These are phyloP conservation scores for Physella acuta DNA, from an alignment of 1,140 invertebrate species.

Conservation along the genomic window DNA sequence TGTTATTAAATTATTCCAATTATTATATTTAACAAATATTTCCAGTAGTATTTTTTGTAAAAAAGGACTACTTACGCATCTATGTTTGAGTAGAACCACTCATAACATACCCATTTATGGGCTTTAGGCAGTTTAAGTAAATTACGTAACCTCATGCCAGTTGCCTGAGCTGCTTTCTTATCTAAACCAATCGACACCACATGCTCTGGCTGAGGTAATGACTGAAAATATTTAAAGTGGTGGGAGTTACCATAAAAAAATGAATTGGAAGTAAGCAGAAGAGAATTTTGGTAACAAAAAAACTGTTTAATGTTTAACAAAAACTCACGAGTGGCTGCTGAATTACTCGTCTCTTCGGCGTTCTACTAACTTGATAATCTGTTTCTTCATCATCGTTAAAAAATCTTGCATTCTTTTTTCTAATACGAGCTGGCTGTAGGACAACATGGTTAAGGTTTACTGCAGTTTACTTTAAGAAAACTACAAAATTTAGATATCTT, in stretches of 20 bases:
- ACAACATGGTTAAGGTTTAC: constrained; percentile 11
- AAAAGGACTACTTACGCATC: constrained; percentile 81
- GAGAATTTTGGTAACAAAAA: too few species aligned
- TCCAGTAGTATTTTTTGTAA: constrained; percentile 4
- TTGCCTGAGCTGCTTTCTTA: constrained; percentile 79
- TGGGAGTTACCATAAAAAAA: background rate
- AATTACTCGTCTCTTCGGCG: constrained; percentile 18
- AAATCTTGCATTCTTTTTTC: constrained; percentile 87
- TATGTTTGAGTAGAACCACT: constrained; percentile 99
- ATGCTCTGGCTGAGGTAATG: too few species aligned
- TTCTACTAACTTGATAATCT: constrained; percentile 29
- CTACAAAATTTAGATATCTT: background rate
- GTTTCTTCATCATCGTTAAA: constrained; percentile 88
- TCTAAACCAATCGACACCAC: constrained; percentile 43
- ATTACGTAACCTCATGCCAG: constrained; percentile 88
- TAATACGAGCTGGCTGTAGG: constrained; percentile 75
- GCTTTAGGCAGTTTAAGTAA: constrained; percentile 97
- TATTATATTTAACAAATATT: background rate
- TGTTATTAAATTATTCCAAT: background rate
- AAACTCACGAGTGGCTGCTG: constrained; percentile 14
- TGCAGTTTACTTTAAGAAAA: background rate
- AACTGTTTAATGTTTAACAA: background rate
- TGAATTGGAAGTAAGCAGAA: too few species aligned
- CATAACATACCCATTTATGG: constrained; percentile 98
- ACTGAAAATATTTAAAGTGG: background rate